Percentiles rank a stretch among this genome's conserved stretches.
Evolutionary conservation across 1,140 invertebrate species (phyloP).

Genomic region (Oryzaephilus surinamensis): DNA sequence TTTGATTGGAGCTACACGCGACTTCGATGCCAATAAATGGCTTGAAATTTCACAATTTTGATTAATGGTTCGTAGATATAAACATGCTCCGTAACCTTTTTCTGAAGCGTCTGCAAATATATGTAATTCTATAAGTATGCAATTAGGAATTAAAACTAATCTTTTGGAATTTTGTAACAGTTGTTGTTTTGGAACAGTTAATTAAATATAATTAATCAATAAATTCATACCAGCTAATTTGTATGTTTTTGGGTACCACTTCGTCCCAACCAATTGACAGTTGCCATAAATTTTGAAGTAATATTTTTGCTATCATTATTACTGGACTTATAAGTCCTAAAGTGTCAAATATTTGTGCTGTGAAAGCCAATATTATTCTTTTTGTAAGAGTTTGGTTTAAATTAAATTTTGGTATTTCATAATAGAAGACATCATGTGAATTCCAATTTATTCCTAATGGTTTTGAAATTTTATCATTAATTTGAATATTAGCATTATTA

Average conservation of each 20-base stretch:
- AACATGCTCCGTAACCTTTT: constrained; percentile 22
- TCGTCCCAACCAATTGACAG: constrained; percentile 28
- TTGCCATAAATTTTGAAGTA: constrained; percentile 28
- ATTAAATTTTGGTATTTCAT: no score
- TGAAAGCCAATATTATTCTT: constrained; percentile 5
- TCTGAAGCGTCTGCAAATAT: constrained; percentile 29
- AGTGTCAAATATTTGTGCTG: constrained; percentile 26
- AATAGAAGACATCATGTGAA: constrained; percentile 3
- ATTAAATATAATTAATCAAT: neutral
- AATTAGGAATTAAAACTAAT: neutral
- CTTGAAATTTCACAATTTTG: constrained; percentile 12
- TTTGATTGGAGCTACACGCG: constrained; percentile 15
- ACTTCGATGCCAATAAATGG: constrained; percentile 15
- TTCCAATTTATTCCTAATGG: constrained; percentile 9
- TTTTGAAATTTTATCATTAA: neutral
- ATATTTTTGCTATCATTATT: constrained; percentile 20
- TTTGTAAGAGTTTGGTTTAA: constrained; percentile 1
- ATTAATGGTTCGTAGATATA: constrained; percentile 17
- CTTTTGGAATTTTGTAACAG: no score
- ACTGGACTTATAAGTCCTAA: constrained; percentile 27
- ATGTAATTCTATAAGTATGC: constrained; percentile 13
- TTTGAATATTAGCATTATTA: neutral
- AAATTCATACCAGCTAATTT: constrained; percentile 5
- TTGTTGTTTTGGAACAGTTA: constrained; percentile 10
- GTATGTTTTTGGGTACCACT: constrained; percentile 16